Base-by-base conservation (phyloP, 1,140 invertebrate species). In the Leptinotarsa lineolata region DNA sequence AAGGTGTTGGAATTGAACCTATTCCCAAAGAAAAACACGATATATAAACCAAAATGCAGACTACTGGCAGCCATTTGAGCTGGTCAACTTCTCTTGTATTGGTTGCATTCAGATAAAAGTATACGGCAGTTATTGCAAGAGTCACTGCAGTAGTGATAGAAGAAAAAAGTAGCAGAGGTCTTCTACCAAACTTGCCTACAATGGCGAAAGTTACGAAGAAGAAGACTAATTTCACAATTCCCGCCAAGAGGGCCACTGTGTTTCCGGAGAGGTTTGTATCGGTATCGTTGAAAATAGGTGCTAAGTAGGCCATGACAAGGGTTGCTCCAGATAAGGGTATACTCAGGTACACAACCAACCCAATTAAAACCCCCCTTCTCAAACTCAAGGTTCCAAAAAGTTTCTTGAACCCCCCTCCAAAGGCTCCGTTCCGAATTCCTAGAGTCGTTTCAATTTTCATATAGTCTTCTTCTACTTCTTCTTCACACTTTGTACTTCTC, bases 401-500 rank as follows among this genome's bases (percentile, higher is more conserved):
- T 39, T 39, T 3, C 30, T 39, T 39, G 8, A 39, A 39, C 30
- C 8, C 30, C 30, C 30, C 30, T 39, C 30, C 30, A 39, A 39
- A 39, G 8, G 30, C 30, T 39, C 11, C 8, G 8, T 39, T 39
- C 11, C 30, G 8, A 8, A 2, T 0, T 39, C 2, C 30, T 0
- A 39, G 8, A 39, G 30, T 11, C 11, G 30, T 39, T 39, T 39
- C 30, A 39, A 39, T 39, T 11, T 3, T 39, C 8, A 39, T 3
- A 11, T 11, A 39, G 30, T 39, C 30, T 39, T 39, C 30, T 39
- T 39, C 8, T 39, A 39, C 11, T 39, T 39, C 30, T 11, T 39
- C 30, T 46, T 67, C 30, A 39, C 61, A 24, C 85, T 88, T 77
- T 8, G 11, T 75, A 58, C 30, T 72, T 39, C 54, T 64, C 39